A percentile compares a stretch with the other conserved stretches of the same genome.
Conservation (phyloP, 2,797 vertebrate genomes). For the Sebastes trivittatus region DNA sequence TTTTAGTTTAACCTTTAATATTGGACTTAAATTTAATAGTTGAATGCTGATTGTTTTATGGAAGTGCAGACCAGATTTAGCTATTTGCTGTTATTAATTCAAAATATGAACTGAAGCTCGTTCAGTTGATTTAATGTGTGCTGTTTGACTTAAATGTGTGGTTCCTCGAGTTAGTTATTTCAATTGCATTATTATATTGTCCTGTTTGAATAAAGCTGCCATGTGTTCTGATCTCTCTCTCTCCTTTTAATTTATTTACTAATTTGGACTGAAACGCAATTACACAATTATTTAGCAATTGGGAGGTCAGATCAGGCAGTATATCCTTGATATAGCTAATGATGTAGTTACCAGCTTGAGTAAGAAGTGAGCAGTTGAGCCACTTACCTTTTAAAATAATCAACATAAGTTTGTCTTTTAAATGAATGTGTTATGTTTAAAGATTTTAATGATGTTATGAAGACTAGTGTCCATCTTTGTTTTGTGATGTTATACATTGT, state of each 20-base stretch:
- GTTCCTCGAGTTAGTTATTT: slow-evolving; percentile 6
- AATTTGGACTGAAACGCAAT: neutral
- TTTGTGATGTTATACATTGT: neutral
- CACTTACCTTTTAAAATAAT: neutral
- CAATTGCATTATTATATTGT: neutral
- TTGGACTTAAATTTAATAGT: neutral
- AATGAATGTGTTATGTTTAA: neutral
- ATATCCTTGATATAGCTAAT: neutral
- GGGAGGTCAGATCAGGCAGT: neutral
- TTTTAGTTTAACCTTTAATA: neutral
- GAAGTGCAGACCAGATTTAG: neutral
- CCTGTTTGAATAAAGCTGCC: slow-evolving; percentile 45
- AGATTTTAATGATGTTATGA: neutral
- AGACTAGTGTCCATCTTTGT: neutral
- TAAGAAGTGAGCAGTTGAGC: neutral
- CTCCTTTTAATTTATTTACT: neutral
- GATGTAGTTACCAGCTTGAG: neutral
- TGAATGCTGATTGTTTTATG: neutral
- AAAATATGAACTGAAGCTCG: neutral
- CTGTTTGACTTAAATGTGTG: neutral
- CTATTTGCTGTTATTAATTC: neutral
- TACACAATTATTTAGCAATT: neutral
- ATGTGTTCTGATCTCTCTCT: slow-evolving; percentile 13
- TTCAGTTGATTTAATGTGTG: neutral
- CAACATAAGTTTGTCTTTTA: neutral